Percentiles rank a stretch among this genome's conserved stretches.
These are phyloP conservation scores for Phoeniculus purpureus DNA, from an alignment of 2,797 vertebrate species.

Conservation along the genomic window DNA sequence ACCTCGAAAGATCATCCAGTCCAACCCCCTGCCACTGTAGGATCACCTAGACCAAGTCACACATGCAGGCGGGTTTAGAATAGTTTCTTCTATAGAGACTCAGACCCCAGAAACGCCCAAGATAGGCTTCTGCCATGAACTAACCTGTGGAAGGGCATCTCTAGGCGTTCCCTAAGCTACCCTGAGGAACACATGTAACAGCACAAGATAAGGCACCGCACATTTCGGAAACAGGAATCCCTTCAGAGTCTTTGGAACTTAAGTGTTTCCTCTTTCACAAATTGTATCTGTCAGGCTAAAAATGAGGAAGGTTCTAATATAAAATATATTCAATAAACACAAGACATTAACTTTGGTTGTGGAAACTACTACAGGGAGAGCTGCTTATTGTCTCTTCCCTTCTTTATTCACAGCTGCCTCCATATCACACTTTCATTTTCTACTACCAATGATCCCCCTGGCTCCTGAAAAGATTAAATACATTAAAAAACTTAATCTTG, in stretches of 20 bases:
- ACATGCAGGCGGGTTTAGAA: too few relatives aligned
- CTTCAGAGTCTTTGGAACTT: neutral
- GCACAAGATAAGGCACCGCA: neutral
- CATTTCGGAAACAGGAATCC: neutral
- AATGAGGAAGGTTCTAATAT: neutral
- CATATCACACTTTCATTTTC: neutral
- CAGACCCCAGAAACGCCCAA: neutral
- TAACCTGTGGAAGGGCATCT: neutral
- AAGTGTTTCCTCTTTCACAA: neutral
- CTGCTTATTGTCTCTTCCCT: neutral
- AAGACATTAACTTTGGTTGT: neutral
- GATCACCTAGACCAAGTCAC: too few relatives aligned
- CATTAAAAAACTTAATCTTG: neutral
- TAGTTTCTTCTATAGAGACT: neutral
- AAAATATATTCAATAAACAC: neutral
- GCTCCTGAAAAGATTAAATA: neutral
- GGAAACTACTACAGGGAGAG: neutral
- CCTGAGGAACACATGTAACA: neutral
- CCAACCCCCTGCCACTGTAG: too few relatives aligned
- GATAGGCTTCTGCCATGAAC: neutral
- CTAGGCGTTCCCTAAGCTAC: neutral
- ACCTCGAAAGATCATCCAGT: too few relatives aligned
- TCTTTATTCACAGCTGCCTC: neutral
- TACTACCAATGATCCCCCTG: neutral
- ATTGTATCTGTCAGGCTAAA: neutral